Conservation (phyloP, 2,113 vertebrate genomes). For the Coracopsis vasa region DNA sequence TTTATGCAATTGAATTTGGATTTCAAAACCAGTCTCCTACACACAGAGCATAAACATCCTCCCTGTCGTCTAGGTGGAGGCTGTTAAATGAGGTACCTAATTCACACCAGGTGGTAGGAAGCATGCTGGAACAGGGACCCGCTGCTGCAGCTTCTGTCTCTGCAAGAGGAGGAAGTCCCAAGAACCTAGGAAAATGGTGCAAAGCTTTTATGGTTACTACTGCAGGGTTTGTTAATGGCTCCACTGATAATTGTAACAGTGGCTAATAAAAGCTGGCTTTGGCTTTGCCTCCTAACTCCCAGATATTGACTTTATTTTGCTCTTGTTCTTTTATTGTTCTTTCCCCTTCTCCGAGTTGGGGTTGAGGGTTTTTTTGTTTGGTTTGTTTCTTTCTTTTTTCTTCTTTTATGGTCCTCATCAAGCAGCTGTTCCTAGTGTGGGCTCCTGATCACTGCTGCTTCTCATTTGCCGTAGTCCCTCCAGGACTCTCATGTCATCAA, state of each 20-base stretch:
- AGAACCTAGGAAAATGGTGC: slow-evolving; percentile 24
- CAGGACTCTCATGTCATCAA: background rate
- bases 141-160: background rate
- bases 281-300: slow-evolving; percentile 28
- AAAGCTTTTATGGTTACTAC: slow-evolving; percentile 21
- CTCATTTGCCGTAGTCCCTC: background rate
- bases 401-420: slow-evolving; percentile 25
- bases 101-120: slow-evolving; percentile 17
- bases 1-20: slow-evolving; percentile 29
- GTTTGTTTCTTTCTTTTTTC: background rate
- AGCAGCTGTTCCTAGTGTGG: slow-evolving; percentile 46
- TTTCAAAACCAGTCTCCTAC: slow-evolving; percentile 27
- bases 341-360: background rate
- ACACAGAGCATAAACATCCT: background rate
- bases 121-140: background rate
- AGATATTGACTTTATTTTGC: slow-evolving; percentile 38
- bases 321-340: slow-evolving; percentile 9
- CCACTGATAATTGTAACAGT: background rate
- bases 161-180: background rate
- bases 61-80: background rate
- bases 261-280: slow-evolving; percentile 33
- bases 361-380: background rate
- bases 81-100: slow-evolving; percentile 39
- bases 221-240: slow-evolving; percentile 17
- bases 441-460: background rate